Evolutionary conservation across 2,888 invertebrate genomes (phyloP), one percentile per base, ranked within the genome.

Genomic region (Platycheirus albimanus): DNA sequence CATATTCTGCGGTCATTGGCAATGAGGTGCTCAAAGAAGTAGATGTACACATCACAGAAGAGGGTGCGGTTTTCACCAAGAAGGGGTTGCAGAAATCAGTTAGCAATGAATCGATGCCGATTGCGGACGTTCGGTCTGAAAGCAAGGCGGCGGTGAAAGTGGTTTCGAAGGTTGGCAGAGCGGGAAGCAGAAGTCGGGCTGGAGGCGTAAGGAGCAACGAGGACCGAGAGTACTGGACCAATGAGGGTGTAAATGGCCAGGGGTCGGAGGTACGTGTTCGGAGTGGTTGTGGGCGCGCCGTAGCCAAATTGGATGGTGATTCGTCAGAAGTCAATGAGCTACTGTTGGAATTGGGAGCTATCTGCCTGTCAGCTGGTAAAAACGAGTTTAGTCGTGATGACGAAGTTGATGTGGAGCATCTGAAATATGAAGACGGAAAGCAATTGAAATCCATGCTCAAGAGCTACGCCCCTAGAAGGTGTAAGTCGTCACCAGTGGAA

Each of bases 1-100:
- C 36, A 4, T 79, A 72, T 51, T 36, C 63, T 5, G 85, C 70
- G 2, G 71, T 85, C 6, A 66, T 85, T 7, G 80, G 80, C 0
- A 70, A 74, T 2, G 58, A 56, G 7, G 49, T 80, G 10, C 24
- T 85, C 11, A 49, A 52, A 4, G 7, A 41, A 8, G 69, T 74
- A 1, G 56, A 77, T 33, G 1, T 78, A 0, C 15, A n/a, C 1
- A 38, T 72, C 11, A 47, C 36, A 1, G 17, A 17, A 2, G 54
- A 64, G 20, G 38, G 20, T 5, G 20, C 38, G 1, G n/a, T 36
- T 13, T 56, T 56, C 8, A 56, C 54, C 0, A 20, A 6, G 7
- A 38, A 38, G 8, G 8, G 11, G 36, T n/a, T 2, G 17, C 4
- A 11, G 1, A 15, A 30, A 33, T 4, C 15, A 4, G 0, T 1